Base-by-base conservation (phyloP, 2,888 invertebrate species). In the Plebejus melissa region DNA sequence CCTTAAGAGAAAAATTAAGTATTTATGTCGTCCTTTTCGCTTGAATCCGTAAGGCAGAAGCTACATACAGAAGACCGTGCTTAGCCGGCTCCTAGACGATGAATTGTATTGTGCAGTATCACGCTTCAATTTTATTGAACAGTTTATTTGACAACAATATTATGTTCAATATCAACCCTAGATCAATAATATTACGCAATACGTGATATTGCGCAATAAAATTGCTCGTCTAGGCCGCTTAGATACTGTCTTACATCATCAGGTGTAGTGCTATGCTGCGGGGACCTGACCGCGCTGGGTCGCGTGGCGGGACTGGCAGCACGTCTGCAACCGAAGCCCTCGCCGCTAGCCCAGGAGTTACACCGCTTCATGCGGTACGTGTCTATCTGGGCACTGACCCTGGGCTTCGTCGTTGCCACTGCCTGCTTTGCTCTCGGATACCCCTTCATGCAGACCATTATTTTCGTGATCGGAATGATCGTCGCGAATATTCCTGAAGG, bases 401-500 rank as follows among this genome's bases (percentile, higher is more conserved):
- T 98, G 78, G 98, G 98, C 77, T 95, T 99, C 16, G 96, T 98
- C 75, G 99, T 99, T 95, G 99, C 99, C 94, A 88, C 97, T 74
- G 98, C 99, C 83, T 98, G 99, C 76, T 96, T 99, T 88, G 95
- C 97, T 82, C 95, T 99, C 78, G 99, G 98, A 81, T 99, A 99
- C 91, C 97, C 98, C 86, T 99, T 99, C 97, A 95, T 99, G 86
- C 99, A 99, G 90, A 99, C 99, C 82, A 98, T 98, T 78, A 98
- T 99, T 89, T 99, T 99, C 95, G 95, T 99, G 80, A 99, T 99
- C 89, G 94, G 94, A 82, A 99, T 99, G 87, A 98, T 99, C 91
- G 99, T 99, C 75, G 99, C 99, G 78, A 99, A 99, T 93, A 99
- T 99, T 83, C 99, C 99, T 77, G 99, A 99, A 95, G 99, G 93